Base-by-base conservation (phyloP, 2,113 vertebrate species). In the Bujurquina vittata region DNA sequence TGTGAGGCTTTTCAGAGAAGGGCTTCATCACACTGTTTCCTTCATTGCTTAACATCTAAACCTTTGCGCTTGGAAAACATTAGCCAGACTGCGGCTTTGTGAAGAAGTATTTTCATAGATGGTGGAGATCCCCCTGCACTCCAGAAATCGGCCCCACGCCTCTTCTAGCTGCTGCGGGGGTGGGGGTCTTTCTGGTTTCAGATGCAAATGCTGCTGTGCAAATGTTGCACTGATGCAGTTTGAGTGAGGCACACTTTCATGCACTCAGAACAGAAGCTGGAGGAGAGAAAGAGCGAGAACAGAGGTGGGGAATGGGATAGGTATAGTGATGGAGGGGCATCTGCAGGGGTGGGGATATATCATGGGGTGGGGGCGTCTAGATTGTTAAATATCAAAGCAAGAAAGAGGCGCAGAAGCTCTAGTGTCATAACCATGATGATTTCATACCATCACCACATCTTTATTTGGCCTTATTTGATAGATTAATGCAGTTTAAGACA, bases 121-220 rank as follows among this genome's bases (percentile, higher is more conserved):
- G 33, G 46, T 65, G 90, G 90, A 93, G 91, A 93, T 91, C 86
- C 90, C 93, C 85, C 58, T 58, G 22, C 60, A 73, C 83, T 84
- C 65, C 57, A 88, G 54, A 79, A 49, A 20, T 35, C 18, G 12
- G 61, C 56, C 84, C 94, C 80, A 94, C 92, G 14, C 86, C 46
- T 85, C 43, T 31, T 65, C 56, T 3, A 6, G 22, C 23, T 29
- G 43, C 9, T 22, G 31, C 20, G 72, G 29, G 85, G 92, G 93
- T 87, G 92, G 92, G 90, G 91, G 92, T 90, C 91, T 93, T 93
- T 92, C 79, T 88, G 60, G 52, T 72, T 85, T 88, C 29, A 78
- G 72, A 61, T 65, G 62, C 69, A 46, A 82, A 31, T 67, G 56
- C 40, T 69, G 40, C 60, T 3, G 58, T 75, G 77, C 29, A 85